Percentiles rank a stretch among this genome's conserved stretches.
These are phyloP conservation scores for Chloroceryle amazona DNA, from an alignment of 2,797 vertebrate species.

Conservation along the genomic window DNA sequence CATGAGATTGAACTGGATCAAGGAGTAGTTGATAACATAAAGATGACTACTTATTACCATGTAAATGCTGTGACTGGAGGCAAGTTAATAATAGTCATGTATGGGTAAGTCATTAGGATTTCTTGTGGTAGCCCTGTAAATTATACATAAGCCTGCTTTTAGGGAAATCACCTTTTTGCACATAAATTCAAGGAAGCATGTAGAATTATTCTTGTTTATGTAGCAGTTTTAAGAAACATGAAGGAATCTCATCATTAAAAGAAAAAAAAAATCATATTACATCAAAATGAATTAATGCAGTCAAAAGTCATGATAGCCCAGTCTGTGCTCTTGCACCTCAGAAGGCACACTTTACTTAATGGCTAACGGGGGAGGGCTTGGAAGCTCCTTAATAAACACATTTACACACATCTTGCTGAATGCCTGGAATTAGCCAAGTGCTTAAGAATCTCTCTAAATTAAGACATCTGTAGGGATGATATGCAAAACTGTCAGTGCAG, in stretches of 20 bases:
- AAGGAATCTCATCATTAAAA: not conserved
- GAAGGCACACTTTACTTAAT: not conserved
- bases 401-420: not conserved
- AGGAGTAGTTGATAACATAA: not conserved
- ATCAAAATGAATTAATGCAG: not conserved
- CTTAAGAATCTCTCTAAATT: not conserved
- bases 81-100: not conserved
- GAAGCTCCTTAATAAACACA: not conserved
- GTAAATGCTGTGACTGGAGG: conserved; percentile 3
- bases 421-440: not conserved
- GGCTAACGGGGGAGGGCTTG: not conserved
- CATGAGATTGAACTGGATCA: not conserved
- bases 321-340: not conserved
- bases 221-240: not conserved
- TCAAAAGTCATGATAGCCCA: not conserved
- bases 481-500: not conserved
- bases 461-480: not conserved
- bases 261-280: not conserved
- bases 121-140: not conserved
- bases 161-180: not conserved
- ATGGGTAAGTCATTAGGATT: not conserved
- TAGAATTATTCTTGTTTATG: not conserved
- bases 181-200: not conserved
- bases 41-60: not conserved
- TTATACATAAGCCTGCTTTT: not conserved